Evolutionary conservation across 2,888 invertebrate genomes (phyloP).

Genomic region (Leptarthrus brevirostris): DNA sequence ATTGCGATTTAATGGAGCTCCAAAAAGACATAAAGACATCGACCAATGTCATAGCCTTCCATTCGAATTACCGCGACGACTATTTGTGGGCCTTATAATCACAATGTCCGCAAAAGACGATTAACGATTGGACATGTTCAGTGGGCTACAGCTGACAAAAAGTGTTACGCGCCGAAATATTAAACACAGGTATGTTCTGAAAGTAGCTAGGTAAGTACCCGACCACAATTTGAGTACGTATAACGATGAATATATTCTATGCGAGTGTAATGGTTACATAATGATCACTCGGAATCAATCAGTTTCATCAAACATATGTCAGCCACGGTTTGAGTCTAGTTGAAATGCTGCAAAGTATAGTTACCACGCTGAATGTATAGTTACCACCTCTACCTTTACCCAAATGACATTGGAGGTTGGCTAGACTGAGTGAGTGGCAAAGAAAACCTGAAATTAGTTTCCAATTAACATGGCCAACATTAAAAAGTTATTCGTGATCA

Average conservation of each 20-base stretch:
- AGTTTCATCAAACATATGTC: conserved; percentile 48
- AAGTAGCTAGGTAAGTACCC: too few relatives aligned
- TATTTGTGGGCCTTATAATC: conserved; percentile 36
- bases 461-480: conserved; percentile 50
- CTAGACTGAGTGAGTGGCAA: conserved; percentile 34
- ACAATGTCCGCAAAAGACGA: conserved; percentile 35
- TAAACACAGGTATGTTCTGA: background rate
- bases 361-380: background rate
- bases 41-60: conserved; percentile 44
- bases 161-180: background rate
- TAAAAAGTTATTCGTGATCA: conserved; percentile 46
- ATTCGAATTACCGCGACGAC: conserved; percentile 45
- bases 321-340: conserved; percentile 7
- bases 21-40: conserved; percentile 44
- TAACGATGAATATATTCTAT: too few relatives aligned
- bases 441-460: conserved; percentile 51
- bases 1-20: conserved; percentile 34
- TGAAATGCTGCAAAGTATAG: conserved; percentile 2
- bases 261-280: conserved; percentile 42
- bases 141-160: conserved; percentile 33
- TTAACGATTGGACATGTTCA: conserved; percentile 50
- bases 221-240: too few relatives aligned
- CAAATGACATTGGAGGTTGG: conserved; percentile 40
- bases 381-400: conserved; percentile 14
- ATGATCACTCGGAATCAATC: conserved; percentile 49